Evolutionary conservation across 2,113 vertebrate genomes (phyloP), one percentile per base, ranked within the genome.

Genomic region (Boleophthalmus pectinirostris): DNA sequence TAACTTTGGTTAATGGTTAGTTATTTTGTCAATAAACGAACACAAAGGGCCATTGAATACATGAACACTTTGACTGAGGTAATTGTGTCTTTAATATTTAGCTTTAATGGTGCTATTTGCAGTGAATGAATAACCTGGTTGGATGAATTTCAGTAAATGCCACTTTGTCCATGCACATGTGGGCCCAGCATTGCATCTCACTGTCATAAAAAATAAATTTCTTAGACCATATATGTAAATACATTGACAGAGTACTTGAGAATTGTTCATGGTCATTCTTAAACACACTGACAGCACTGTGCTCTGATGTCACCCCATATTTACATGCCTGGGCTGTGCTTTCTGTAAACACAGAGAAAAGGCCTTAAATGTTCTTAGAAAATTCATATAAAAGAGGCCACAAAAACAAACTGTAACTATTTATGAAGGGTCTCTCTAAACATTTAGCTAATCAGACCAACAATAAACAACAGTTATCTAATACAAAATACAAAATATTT

Each of bases 331-430:
- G 67, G 33, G 53, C 69, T 66, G 57, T 87, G 86, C 80, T 89
- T 91, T 88, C 20, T 78, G 82, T 88, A 84, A 89, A 90, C 81
- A 87, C 54, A 53, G 46, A 79, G 69, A 68, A 75, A 38, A 74
- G 49, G 45, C 65, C 35, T 3, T 45, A 75, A 71, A 54, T 49
- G 56, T 72, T 86, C 82, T 63, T 77, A 65, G 73, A 88, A 82
- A 81, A 82, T 54, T 72, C 46, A 49, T 73, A 49, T 18, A 51
- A 6, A 54, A 0, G 8, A 54, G 20, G 14, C 45, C 15, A 56
- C 67, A 74, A 25, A 20, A 49, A 65, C 64, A 9, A n/a, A n/a
- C 53, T 47, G 15, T 15, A 47, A 14, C 13, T 4, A 47, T 16
- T 16, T 47, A 47, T 15, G 12, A 16, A 47, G 15, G 15, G 1